Conservation (phyloP, 2,797 vertebrate genomes). For the Characodon lateralis region DNA sequence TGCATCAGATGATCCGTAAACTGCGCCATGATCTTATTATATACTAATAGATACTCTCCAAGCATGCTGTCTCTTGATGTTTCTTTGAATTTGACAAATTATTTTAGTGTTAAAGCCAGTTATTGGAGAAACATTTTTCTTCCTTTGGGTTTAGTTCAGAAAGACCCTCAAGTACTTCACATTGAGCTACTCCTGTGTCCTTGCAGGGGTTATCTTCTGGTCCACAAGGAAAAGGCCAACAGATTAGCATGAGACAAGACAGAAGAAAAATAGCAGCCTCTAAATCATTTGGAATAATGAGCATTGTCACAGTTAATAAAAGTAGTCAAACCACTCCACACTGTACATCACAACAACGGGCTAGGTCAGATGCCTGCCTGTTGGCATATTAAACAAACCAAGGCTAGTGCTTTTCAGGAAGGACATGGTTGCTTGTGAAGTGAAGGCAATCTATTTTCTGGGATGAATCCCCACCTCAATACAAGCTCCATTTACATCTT, state of each 20-base stretch:
- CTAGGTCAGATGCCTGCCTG: conserved; percentile 16
- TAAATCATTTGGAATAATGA: conserved; percentile 76
- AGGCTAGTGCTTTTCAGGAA: conserved; percentile 26
- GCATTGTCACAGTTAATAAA: conserved; percentile 68
- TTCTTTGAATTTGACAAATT: neutral
- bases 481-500: conserved; percentile 62
- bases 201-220: conserved; percentile 60
- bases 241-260: conserved; percentile 65
- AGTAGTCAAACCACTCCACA: conserved; percentile 43
- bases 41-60: conserved; percentile 1
- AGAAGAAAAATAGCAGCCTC: conserved; percentile 43
- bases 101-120: conserved; percentile 12
- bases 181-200: conserved; percentile 30
- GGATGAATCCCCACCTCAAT: conserved; percentile 44
- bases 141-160: conserved; percentile 5
- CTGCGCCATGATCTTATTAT: conserved; percentile 27
- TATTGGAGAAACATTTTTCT: conserved; percentile 3
- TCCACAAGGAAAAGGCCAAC: conserved; percentile 58
- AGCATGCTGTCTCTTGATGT: neutral
- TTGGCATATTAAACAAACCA: conserved; percentile 51
- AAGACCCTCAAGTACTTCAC: conserved; percentile 37
- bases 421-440: conserved; percentile 28
- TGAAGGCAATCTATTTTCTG: conserved; percentile 51
- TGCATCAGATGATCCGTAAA: conserved; percentile 2
- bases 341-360: conserved; percentile 50